Conservation (phyloP, 2,888 invertebrate genomes). For the Trilocha varians region DNA sequence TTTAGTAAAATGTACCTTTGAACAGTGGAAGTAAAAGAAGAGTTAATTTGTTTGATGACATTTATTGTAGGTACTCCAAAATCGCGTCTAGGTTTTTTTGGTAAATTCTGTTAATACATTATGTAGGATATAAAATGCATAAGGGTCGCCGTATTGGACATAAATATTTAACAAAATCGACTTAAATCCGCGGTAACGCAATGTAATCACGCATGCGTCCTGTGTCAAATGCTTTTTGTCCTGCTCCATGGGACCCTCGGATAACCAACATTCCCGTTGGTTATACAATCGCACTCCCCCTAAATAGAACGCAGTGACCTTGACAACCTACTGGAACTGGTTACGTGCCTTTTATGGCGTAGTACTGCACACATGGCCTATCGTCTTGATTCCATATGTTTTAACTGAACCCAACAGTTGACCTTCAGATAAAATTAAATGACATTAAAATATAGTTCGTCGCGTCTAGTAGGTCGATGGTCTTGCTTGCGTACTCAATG, state of each 20-base stretch:
- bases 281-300: conserved; percentile 15
- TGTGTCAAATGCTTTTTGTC: conserved; percentile 18
- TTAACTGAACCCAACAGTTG: not conserved
- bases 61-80: no score
- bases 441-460: conserved; percentile 1
- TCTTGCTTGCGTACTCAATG: not conserved
- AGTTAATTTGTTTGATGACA: no score
- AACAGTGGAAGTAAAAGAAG: no score
- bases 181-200: conserved; percentile 18
- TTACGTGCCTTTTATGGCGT: conserved; percentile 15
- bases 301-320: conserved; percentile 30
- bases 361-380: not conserved
- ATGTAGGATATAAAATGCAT: no score
- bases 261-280: conserved; percentile 9
- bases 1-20: no score
- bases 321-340: conserved; percentile 26
- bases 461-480: conserved; percentile 5
- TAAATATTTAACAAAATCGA: not conserved
- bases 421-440: conserved; percentile 4
- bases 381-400: not conserved
- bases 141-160: not conserved
- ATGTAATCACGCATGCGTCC: conserved; percentile 36
- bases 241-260: conserved; percentile 12
- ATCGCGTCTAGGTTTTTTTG: no score
- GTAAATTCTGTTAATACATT: no score